phyloP scores from a whole-genome alignment of 2,797 vertebrate genomes.

The Spea hammondii region DNA sequence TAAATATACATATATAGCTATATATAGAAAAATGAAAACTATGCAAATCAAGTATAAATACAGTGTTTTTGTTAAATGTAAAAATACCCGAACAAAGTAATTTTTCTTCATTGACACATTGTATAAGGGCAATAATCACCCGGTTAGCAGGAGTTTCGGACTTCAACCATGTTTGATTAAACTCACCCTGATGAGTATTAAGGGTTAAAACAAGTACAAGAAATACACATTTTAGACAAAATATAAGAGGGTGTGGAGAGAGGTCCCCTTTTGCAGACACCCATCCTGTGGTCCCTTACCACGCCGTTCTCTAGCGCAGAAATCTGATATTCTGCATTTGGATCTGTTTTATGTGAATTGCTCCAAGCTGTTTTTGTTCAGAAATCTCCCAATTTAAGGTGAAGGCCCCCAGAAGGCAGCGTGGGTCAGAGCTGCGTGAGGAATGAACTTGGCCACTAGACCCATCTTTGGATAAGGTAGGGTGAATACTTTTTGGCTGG shows the following conservation, averaged over 20 bases:
- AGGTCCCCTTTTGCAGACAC: slow-evolving; percentile 30
- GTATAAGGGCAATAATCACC: no score
- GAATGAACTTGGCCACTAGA: slow-evolving; percentile 62
- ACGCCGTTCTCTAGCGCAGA: slow-evolving; percentile 69
- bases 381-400: slow-evolving; percentile 75
- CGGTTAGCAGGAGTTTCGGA: no score
- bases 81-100: no score
- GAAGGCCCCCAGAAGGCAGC: slow-evolving; percentile 62
- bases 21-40: no score
- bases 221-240: slow-evolving; percentile 5
- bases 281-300: slow-evolving; percentile 42
- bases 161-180: no score
- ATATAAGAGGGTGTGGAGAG: slow-evolving; percentile 22
- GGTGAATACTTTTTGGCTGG: slow-evolving; percentile 48
- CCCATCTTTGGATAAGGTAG: slow-evolving; percentile 68
- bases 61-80: no score
- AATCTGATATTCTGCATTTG: slow-evolving; percentile 78
- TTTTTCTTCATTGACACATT: no score
- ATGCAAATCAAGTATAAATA: no score
- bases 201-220: slow-evolving; percentile 16
- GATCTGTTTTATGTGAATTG: slow-evolving; percentile 78
- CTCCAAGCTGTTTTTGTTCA: slow-evolving; percentile 79
- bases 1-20: no score
- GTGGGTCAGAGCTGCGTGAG: slow-evolving; percentile 66
- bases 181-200: neutral